Evolutionary conservation across 2,113 vertebrate genomes (phyloP).

Genomic region (Phyllopteryx taeniolatus): DNA sequence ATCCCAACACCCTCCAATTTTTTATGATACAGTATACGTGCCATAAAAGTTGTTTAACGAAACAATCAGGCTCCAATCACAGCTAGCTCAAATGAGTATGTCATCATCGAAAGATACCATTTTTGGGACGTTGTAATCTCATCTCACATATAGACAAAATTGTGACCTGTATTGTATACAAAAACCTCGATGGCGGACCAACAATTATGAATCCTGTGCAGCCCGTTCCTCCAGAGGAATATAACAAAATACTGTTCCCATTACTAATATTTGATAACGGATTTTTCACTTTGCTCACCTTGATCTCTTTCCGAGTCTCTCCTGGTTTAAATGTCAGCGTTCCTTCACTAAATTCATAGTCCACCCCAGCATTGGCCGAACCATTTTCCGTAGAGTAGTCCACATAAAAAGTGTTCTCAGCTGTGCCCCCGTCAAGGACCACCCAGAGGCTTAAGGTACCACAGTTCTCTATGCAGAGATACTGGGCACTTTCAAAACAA

Average conservation of each 20-base stretch:
- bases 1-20: too few species aligned
- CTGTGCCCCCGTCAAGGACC: slow-evolving; percentile 74
- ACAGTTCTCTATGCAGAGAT: slow-evolving; percentile 92
- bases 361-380: slow-evolving; percentile 87
- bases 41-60: too few species aligned
- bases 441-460: slow-evolving; percentile 79
- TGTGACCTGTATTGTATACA: too few species aligned
- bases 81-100: not conserved
- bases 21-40: not conserved
- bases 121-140: not conserved
- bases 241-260: not conserved
- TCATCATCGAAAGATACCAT: not conserved
- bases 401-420: slow-evolving; percentile 84
- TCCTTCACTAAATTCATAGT: slow-evolving; percentile 79
- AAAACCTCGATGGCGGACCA: too few species aligned
- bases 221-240: too few species aligned
- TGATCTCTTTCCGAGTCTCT: slow-evolving; percentile 70
- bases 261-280: not conserved
- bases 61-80: not conserved
- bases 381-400: slow-evolving; percentile 94
- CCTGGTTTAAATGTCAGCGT: slow-evolving; percentile 74
- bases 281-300: slow-evolving; percentile 48
- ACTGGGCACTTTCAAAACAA: slow-evolving; percentile 84
- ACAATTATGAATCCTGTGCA: too few species aligned
- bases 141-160: not conserved